Evolutionary conservation across 1,140 invertebrate genomes (phyloP).

Genomic region (Stenopsyche tienmushanensis): DNA sequence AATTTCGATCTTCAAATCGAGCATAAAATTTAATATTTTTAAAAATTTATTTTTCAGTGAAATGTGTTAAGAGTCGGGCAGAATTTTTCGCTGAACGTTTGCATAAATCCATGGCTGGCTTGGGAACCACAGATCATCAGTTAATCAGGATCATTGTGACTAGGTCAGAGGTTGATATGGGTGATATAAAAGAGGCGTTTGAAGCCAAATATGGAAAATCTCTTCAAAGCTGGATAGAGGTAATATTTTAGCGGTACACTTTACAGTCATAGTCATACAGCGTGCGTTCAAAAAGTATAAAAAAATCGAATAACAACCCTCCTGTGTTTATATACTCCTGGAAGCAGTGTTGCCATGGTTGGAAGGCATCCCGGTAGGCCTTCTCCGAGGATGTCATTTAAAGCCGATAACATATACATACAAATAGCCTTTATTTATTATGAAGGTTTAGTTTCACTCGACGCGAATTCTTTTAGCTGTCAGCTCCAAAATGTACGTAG

Average conservation of each 20-base stretch:
- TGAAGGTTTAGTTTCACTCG: no score
- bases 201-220: conserved; percentile 76
- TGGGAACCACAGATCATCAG: conserved; percentile 82
- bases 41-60: conserved; percentile 57
- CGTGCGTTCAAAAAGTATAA: no score
- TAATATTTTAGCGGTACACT: conserved; percentile 47
- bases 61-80: conserved; percentile 79
- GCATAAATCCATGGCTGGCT: conserved; percentile 83
- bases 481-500: no score
- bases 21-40: conserved; percentile 19
- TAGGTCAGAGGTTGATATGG: conserved; percentile 85
- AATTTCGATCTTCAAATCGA: no score
- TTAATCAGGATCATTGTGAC: conserved; percentile 85
- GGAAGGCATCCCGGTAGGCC: no score
- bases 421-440: no score
- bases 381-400: no score
- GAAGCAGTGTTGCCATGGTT: no score
- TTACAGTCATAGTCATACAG: neutral
- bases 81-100: conserved; percentile 87
- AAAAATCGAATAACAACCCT: no score
- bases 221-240: conserved; percentile 77
- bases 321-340: no score
- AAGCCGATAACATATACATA: no score
- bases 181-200: conserved; percentile 81
- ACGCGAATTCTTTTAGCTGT: no score